Conservation (phyloP, 2,888 invertebrate species). For the Orthosia gracilis region DNA sequence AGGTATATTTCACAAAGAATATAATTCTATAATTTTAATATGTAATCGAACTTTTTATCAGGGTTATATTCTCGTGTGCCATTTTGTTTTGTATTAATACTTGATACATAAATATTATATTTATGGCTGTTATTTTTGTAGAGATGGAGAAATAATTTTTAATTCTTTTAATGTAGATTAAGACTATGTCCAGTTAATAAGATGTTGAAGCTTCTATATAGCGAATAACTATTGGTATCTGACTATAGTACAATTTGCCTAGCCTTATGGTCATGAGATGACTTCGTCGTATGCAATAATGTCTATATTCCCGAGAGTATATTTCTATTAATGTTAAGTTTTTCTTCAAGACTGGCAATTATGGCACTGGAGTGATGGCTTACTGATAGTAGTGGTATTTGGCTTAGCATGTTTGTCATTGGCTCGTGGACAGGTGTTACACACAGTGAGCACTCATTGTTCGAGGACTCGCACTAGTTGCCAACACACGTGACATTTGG, state of each 20-base stretch:
- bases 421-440: slow-evolving; percentile 76
- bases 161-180: slow-evolving; percentile 67
- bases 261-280: slow-evolving; percentile 84
- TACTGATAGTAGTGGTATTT: slow-evolving; percentile 72
- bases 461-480: slow-evolving; percentile 75
- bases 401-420: slow-evolving; percentile 80
- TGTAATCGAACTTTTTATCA: slow-evolving; percentile 35
- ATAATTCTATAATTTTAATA: slow-evolving; percentile 54
- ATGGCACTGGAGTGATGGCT: slow-evolving; percentile 72
- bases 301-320: slow-evolving; percentile 59
- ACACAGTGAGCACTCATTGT: slow-evolving; percentile 79
- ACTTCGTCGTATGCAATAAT: slow-evolving; percentile 67
- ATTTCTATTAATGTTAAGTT: slow-evolving; percentile 75
- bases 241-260: slow-evolving; percentile 86
- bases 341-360: slow-evolving; percentile 79
- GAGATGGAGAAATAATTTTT: slow-evolving; percentile 55
- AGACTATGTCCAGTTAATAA: slow-evolving; percentile 75
- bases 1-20: slow-evolving; percentile 35
- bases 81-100: slow-evolving; percentile 77
- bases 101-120: slow-evolving; percentile 36
- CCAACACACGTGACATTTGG: slow-evolving; percentile 83
- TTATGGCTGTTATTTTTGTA: slow-evolving; percentile 72
- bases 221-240: slow-evolving; percentile 65
- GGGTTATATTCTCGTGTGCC: slow-evolving; percentile 78
- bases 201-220: slow-evolving; percentile 74